Conservation (phyloP, 2,888 invertebrate species). For the Pterostichus niger region DNA sequence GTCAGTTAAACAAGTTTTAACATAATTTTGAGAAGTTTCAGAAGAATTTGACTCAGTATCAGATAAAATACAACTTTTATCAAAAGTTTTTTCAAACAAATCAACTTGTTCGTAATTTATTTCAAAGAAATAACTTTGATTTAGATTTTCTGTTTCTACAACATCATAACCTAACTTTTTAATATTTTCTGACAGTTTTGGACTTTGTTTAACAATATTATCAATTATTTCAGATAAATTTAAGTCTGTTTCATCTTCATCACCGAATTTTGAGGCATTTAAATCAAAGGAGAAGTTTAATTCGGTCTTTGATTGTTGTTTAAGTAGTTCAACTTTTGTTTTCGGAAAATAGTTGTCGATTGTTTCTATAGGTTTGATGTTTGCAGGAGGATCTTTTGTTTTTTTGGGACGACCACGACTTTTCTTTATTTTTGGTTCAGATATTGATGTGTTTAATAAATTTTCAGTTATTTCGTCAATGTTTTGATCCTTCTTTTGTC, state of each 20-base stretch:
- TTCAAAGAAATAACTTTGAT: conserved; percentile 80
- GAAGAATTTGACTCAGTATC: background rate
- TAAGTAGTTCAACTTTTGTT: conserved; percentile 66
- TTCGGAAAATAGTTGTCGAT: conserved; percentile 67
- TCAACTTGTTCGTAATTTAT: conserved; percentile 78
- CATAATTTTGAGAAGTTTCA: too few species aligned
- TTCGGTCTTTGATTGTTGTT: conserved; percentile 48
- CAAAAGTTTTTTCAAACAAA: conserved; percentile 82
- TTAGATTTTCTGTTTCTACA: conserved; percentile 41
- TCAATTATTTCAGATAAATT: conserved; percentile 80
- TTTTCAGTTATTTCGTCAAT: conserved; percentile 69
- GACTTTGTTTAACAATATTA: conserved; percentile 76
- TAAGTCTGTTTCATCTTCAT: conserved; percentile 77
- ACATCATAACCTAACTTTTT: conserved; percentile 72
- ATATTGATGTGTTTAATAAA: conserved; percentile 71
- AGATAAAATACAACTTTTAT: conserved; percentile 62
- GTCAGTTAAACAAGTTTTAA: too few species aligned
- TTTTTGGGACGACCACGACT: conserved; percentile 68
- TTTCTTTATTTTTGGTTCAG: conserved; percentile 71
- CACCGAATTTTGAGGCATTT: conserved; percentile 74
- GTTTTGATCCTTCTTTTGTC: conserved; percentile 68
- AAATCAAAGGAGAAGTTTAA: conserved; percentile 68
- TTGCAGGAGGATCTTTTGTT: conserved; percentile 68
- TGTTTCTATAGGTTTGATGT: conserved; percentile 68
- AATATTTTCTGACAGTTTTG: conserved; percentile 70